Conservation (phyloP, 2,888 invertebrate genomes). For the Eupithecia inturbata region DNA sequence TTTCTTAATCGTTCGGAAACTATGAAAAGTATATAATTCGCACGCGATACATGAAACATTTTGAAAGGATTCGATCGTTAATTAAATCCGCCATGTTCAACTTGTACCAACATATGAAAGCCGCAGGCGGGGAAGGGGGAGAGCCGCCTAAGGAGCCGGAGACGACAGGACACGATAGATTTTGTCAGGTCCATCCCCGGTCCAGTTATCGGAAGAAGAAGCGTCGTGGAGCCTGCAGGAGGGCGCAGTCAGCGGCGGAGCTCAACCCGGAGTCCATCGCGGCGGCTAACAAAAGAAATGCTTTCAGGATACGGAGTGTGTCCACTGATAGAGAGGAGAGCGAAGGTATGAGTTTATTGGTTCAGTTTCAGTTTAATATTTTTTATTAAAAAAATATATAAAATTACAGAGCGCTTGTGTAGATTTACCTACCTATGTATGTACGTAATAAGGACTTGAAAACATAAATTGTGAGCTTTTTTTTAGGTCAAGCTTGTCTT, state of each 20-base stretch:
- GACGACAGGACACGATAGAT: slow-evolving; percentile 92
- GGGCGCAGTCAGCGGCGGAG: slow-evolving; percentile 88
- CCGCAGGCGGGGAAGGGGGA: slow-evolving; percentile 78
- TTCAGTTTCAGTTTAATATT: too few species aligned
- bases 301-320: slow-evolving; percentile 85
- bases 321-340: slow-evolving; percentile 86
- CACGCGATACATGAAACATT: background rate
- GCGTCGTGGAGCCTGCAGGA: slow-evolving; percentile 84
- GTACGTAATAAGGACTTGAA: too few species aligned
- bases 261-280: slow-evolving; percentile 86
- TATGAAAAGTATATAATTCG: background rate
- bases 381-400: too few species aligned
- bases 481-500: too few species aligned
- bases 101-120: slow-evolving; percentile 87
- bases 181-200: slow-evolving; percentile 87
- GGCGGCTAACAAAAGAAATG: slow-evolving; percentile 86
- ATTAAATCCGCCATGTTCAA: slow-evolving; percentile 87
- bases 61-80: background rate
- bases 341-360: slow-evolving; percentile 65
- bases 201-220: slow-evolving; percentile 81
- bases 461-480: too few species aligned
- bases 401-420: too few species aligned
- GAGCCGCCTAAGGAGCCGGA: slow-evolving; percentile 83
- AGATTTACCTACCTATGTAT: too few species aligned
- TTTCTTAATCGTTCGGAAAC: background rate